Conservation (phyloP, 2,113 vertebrate genomes). For the Cyphotilapia sp. region DNA sequence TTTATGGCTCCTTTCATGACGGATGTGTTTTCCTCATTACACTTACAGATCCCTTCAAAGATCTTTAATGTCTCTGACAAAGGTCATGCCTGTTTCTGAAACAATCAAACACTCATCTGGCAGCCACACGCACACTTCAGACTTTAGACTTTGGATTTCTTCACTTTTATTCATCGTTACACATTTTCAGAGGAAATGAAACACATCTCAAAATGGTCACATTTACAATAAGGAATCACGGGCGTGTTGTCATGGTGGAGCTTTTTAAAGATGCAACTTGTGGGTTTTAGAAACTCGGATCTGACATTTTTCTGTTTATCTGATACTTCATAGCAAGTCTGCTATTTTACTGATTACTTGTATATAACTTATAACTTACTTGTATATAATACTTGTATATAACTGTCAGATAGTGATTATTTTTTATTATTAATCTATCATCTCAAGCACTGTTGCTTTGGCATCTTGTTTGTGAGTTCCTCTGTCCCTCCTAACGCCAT, state of each 20-base stretch:
- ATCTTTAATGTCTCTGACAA: neutral
- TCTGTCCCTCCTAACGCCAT: neutral
- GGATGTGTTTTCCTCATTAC: neutral
- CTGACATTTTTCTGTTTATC: neutral
- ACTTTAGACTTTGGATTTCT: rapidly evolving
- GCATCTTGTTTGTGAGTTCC: neutral
- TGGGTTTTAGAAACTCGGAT: neutral
- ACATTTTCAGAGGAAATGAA: neutral
- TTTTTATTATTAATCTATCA: neutral
- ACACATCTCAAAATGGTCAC: neutral
- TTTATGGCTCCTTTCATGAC: neutral
- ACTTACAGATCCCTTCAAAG: neutral
- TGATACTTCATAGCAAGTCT: neutral
- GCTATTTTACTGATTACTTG: neutral
- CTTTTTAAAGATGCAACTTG: neutral
- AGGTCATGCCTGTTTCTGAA: neutral
- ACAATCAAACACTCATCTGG: neutral
- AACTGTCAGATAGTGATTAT: neutral
- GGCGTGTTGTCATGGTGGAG: rapidly evolving
- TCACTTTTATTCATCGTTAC: neutral
- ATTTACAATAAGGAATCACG: neutral
- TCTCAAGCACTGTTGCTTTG: neutral
- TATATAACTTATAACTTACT: neutral
- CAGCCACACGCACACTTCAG: neutral
- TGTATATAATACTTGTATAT: neutral